Conservation (phyloP, 2,888 invertebrate species). For the Euzophera pinguis region DNA sequence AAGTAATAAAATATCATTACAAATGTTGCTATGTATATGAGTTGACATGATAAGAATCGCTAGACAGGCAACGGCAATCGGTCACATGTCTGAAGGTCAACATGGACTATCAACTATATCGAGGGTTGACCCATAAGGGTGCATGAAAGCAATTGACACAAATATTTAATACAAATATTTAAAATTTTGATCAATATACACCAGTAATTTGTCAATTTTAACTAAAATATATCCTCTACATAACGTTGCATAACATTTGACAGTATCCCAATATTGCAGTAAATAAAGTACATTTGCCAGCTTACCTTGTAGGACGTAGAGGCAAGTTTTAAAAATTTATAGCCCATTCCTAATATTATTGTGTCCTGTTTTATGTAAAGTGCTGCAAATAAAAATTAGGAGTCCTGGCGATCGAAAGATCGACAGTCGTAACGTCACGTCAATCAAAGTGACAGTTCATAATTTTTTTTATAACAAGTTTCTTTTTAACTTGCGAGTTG, state of each 20-base stretch:
- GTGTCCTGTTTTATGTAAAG: conserved; percentile 23
- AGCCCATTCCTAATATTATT: conserved; percentile 54
- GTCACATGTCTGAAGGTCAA: conserved; percentile 73
- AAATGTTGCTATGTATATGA: not conserved
- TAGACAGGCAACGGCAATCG: conserved; percentile 29
- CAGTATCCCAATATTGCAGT: conserved; percentile 23
- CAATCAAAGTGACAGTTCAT: conserved; percentile 4
- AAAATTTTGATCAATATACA: too few relatives aligned
- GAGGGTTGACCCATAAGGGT: not conserved
- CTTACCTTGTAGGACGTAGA: conserved; percentile 66
- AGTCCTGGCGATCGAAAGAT: conserved; percentile 44
- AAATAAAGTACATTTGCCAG: conserved; percentile 13
- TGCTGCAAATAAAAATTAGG: conserved; percentile 33
- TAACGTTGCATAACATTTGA: conserved; percentile 62
- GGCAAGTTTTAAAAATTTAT: conserved; percentile 65
- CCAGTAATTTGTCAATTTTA: too few relatives aligned
- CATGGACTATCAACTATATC: conserved; percentile 21
- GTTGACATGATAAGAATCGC: not conserved
- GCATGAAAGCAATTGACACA: not conserved
- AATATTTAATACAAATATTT: not conserved
- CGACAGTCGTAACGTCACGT: conserved; percentile 21
- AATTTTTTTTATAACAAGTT: too few relatives aligned
- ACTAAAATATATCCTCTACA: too few relatives aligned
- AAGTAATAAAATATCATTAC: too few relatives aligned
- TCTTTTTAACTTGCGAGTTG: too few relatives aligned